Percentiles rank a stretch among this genome's conserved stretches.
Evolutionary conservation across 2,888 invertebrate species (phyloP).

Genomic region (Zaprionus lineosus): DNA sequence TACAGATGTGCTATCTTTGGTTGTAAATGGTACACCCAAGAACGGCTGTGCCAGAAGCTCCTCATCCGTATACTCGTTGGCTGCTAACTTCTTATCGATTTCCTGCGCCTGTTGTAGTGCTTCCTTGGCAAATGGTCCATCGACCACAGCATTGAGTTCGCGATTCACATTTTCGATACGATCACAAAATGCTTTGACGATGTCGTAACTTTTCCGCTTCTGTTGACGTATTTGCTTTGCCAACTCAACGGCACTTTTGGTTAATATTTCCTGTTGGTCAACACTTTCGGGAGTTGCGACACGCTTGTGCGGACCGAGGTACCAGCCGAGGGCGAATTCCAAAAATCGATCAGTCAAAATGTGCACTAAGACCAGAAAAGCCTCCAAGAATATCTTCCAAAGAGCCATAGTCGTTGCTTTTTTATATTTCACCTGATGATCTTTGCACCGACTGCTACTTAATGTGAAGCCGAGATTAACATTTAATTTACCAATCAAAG

Average conservation of each 20-base stretch:
- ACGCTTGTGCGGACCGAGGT: conserved; percentile 70
- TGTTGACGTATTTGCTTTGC: conserved; percentile 87
- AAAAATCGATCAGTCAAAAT: conserved; percentile 70
- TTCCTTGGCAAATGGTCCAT: conserved; percentile 88
- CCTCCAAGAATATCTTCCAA: conserved; percentile 61
- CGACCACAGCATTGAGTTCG: conserved; percentile 91
- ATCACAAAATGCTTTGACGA: conserved; percentile 89
- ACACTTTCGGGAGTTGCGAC: conserved; percentile 66
- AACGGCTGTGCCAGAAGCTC: conserved; percentile 90
- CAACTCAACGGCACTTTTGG: conserved; percentile 87
- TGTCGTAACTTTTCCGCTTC: conserved; percentile 87
- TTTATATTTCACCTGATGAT: conserved; percentile 7
- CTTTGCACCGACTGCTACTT: background rate
- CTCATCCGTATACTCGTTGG: conserved; percentile 85
- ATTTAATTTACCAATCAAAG: too few species aligned
- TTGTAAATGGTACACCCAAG: conserved; percentile 94
- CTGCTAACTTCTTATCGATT: conserved; percentile 88
- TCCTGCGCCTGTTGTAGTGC: conserved; percentile 90
- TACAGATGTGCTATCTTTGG: conserved; percentile 93
- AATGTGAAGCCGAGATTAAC: too few species aligned
- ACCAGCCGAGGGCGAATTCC: conserved; percentile 77
- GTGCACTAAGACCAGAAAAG: conserved; percentile 70
- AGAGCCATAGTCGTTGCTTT: conserved; percentile 53
- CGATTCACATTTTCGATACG: conserved; percentile 89
- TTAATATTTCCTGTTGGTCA: conserved; percentile 78